Evolutionary conservation across 2,797 vertebrate genomes (phyloP).

Genomic region (Bufotes viridis): DNA sequence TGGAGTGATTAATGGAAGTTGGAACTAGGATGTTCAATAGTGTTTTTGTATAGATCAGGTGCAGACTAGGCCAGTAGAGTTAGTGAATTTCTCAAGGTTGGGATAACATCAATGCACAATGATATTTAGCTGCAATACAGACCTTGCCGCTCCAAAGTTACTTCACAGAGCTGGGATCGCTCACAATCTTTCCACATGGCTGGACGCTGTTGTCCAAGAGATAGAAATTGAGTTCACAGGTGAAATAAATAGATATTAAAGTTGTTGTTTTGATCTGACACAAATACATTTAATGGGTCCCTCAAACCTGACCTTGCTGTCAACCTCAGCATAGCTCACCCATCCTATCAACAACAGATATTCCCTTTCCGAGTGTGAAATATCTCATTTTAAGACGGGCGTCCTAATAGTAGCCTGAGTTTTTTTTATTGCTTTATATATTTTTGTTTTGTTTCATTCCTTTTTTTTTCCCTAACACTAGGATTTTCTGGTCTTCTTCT

Average conservation of each 20-base stretch:
- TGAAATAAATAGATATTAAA: slow-evolving; percentile 70
- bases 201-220: slow-evolving; percentile 65
- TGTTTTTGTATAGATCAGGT: slow-evolving; percentile 44
- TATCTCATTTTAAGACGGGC: slow-evolving; percentile 36
- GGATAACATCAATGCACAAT: slow-evolving; percentile 52
- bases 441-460: slow-evolving; percentile 8
- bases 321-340: background rate
- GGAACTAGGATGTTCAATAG: slow-evolving; percentile 24
- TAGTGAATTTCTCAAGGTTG: slow-evolving; percentile 40
- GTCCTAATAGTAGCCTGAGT: slow-evolving; percentile 30
- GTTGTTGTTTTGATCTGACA: slow-evolving; percentile 67
- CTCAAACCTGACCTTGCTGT: slow-evolving; percentile 57
- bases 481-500: background rate
- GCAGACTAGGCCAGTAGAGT: slow-evolving; percentile 8
- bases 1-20: slow-evolving; percentile 49
- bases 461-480: slow-evolving; percentile 18
- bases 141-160: slow-evolving; percentile 33
- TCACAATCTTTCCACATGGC: slow-evolving; percentile 62
- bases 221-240: slow-evolving; percentile 63
- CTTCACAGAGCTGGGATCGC: slow-evolving; percentile 56
- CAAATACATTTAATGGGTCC: slow-evolving; percentile 62
- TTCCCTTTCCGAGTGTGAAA: slow-evolving; percentile 27
- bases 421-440: slow-evolving; percentile 16
- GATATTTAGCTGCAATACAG: slow-evolving; percentile 50
- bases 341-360: slow-evolving; percentile 3